Evolutionary conservation across 2,797 vertebrate genomes (phyloP).

Genomic region (Sebastes diploproa): DNA sequence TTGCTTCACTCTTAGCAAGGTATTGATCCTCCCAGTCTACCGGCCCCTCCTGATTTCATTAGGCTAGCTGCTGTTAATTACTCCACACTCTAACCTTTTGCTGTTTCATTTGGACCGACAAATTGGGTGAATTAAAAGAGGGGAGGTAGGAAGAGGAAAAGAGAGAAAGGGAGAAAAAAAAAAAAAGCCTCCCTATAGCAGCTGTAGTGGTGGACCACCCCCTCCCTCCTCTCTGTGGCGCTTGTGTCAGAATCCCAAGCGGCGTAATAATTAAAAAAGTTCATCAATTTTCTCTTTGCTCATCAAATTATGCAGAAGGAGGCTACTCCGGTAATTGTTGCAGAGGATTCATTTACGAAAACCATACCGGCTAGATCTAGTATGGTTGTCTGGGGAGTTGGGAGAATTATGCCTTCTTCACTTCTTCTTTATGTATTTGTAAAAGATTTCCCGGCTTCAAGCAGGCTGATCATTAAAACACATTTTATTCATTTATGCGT

Average conservation of each 20-base stretch:
- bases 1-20: slow-evolving; percentile 75
- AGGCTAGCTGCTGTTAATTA: slow-evolving; percentile 91
- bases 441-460: slow-evolving; percentile 28
- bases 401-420: slow-evolving; percentile 8
- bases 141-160: slow-evolving; percentile 56
- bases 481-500: slow-evolving; percentile 39
- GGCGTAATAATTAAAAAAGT: slow-evolving; percentile 81
- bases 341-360: slow-evolving; percentile 79
- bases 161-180: not conserved
- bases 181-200: slow-evolving; percentile 9
- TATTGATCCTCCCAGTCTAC: slow-evolving; percentile 88
- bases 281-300: slow-evolving; percentile 80
- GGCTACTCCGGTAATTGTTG: slow-evolving; percentile 77
- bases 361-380: slow-evolving; percentile 65
- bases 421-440: slow-evolving; percentile 21
- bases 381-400: slow-evolving; percentile 52
- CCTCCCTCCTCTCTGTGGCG: slow-evolving; percentile 36
- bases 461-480: slow-evolving; percentile 39
- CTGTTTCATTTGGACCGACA: slow-evolving; percentile 93
- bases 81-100: slow-evolving; percentile 88
- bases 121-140: slow-evolving; percentile 91
- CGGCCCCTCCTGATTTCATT: slow-evolving; percentile 88
- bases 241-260: slow-evolving; percentile 77
- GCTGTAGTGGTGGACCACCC: slow-evolving; percentile 41
- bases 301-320: slow-evolving; percentile 82